Evolutionary conservation across 2,888 invertebrate genomes (phyloP), one percentile per base, ranked within the genome.

Genomic region (Diadegma fenestrale): DNA sequence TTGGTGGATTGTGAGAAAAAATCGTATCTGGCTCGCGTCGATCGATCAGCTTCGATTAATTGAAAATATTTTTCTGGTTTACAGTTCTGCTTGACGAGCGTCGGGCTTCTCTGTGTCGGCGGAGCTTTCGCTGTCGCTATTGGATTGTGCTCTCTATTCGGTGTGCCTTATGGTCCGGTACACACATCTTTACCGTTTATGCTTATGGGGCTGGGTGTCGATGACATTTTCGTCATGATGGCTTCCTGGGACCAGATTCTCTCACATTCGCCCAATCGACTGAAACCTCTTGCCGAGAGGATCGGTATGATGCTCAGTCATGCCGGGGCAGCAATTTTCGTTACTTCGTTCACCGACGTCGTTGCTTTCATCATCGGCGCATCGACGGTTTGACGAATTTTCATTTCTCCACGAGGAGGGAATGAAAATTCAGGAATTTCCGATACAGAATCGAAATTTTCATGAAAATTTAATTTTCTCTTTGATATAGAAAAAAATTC

Each of bases 211-310:
- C 95, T 97, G 87, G 96, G 97, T 48, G 96, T 98, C 33, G 98
- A 98, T 90, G 98, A 98, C 91, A 97, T 97, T 96, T 97, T 98
- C 93, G 97, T 98, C 0, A 97, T 98, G 94, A 96, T 96, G 94
- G 96, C 97, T 26, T 96, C 97, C 91, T 97, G 97, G 96, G 96
- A 96, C 85, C 96, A 97, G 90, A 89, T 95, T 80, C 92, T 96
- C 17, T 94, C 95, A 12, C 93, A 94, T 58, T 94, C 95, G 71
- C 94, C 95, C 86, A 94, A 94, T 88, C 93, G 94, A 68, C 93
- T 94, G 79, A 94, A 95, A 88, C 95, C 95, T 87, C 91, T 97
- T 43, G 95, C 95, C n/a, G 95, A 96, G 89, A 95, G 95, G 93
- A 95, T 97, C 76, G 97, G 96, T 0, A 92, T 96, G 58, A 96